Conservation (phyloP, 1,140 invertebrate genomes). For the Pinna nobilis region DNA sequence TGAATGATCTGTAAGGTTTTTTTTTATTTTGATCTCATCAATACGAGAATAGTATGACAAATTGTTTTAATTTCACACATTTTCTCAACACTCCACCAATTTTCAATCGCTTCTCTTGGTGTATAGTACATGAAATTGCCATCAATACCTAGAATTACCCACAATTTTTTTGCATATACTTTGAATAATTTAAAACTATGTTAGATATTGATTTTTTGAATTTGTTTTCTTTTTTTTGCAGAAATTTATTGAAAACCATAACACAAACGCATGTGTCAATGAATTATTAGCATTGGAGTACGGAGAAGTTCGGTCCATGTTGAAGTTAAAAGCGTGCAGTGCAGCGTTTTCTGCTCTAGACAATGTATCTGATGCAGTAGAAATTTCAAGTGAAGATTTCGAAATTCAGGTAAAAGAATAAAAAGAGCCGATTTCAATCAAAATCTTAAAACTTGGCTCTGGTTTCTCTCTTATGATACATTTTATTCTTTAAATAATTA, state of each 20-base stretch:
- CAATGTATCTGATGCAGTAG: slow-evolving; percentile 88
- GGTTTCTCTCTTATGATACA: no score
- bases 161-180: no score
- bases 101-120: no score
- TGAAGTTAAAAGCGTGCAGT: slow-evolving; percentile 79
- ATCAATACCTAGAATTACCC: no score
- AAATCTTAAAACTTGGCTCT: neutral
- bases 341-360: slow-evolving; percentile 91
- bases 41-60: no score
- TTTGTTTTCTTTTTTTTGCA: slow-evolving; percentile 73
- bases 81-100: no score
- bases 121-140: no score
- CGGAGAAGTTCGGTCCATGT: slow-evolving; percentile 79
- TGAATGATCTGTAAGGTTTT: no score
- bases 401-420: slow-evolving; percentile 84
- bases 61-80: no score
- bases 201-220: neutral
- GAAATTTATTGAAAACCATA: slow-evolving; percentile 84
- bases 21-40: no score
- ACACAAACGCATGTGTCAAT: slow-evolving; percentile 82
- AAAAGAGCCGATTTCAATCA: neutral
- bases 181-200: neutral
- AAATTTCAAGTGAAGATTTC: slow-evolving; percentile 86
- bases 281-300: slow-evolving; percentile 84
- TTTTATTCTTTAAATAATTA: no score